A percentile compares a stretch with the other conserved stretches of the same genome.
Conservation (phyloP, 2,113 vertebrate species). For the Candoia aspera region DNA sequence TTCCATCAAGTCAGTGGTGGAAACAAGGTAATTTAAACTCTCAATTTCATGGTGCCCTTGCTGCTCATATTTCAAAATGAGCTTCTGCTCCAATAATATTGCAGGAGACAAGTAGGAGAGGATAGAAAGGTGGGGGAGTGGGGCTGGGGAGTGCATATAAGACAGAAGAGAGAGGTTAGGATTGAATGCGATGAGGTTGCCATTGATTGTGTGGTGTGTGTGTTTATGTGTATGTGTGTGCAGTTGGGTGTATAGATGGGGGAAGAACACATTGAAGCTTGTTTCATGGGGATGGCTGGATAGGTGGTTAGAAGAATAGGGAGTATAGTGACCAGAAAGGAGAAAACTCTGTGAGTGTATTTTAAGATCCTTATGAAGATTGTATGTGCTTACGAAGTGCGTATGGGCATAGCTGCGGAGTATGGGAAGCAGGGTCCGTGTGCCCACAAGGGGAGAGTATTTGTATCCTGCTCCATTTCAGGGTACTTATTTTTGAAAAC, state of each 20-base stretch:
- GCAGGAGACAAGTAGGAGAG: background rate
- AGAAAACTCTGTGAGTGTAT: background rate
- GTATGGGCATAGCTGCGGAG: background rate
- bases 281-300: background rate
- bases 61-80: background rate
- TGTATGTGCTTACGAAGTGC: background rate
- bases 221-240: background rate
- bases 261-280: background rate
- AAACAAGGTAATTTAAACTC: background rate
- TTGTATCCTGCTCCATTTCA: background rate
- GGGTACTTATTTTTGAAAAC: background rate
- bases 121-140: no score
- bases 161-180: background rate
- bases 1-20: background rate
- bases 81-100: background rate
- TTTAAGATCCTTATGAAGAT: background rate
- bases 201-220: background rate
- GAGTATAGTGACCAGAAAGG: background rate
- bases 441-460: background rate
- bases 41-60: background rate
- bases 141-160: background rate
- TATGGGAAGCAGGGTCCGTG: background rate
- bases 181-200: background rate
- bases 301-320: no score
- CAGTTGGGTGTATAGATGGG: background rate